These are phyloP conservation scores for Chaitophorus viminalis DNA, from an alignment of 2,888 invertebrate species.

Conservation along the genomic window DNA sequence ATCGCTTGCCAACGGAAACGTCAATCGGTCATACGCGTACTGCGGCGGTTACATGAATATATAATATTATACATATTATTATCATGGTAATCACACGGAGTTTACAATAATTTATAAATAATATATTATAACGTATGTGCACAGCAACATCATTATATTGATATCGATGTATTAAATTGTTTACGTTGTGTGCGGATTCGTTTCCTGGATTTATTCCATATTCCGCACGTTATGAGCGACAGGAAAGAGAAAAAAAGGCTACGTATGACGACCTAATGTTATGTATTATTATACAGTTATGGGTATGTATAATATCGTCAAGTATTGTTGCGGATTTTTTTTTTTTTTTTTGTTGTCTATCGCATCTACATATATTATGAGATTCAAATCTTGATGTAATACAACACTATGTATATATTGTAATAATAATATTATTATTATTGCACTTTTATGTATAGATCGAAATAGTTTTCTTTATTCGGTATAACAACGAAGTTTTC, in stretches of 20 bases:
- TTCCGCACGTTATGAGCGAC: neutral
- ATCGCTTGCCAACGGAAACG: neutral
- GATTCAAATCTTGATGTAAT: too few relatives aligned
- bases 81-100: neutral
- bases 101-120: neutral
- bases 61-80: too few relatives aligned
- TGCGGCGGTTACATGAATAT: neutral
- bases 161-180: neutral
- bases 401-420: too few relatives aligned
- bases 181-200: neutral
- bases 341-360: too few relatives aligned
- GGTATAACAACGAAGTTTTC: too few relatives aligned
- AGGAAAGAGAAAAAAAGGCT: neutral
- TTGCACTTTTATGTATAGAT: too few relatives aligned
- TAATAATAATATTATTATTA: too few relatives aligned
- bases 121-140: neutral
- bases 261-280: neutral
- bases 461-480: too few relatives aligned
- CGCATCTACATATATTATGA: too few relatives aligned
- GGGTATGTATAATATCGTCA: neutral
- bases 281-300: too few relatives aligned
- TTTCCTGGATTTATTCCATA: neutral
- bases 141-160: neutral
- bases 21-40: neutral
- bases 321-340: too few relatives aligned